These are phyloP conservation scores for Schizothorax lantsangensis DNA, from an alignment of 2,797 vertebrate species.

Conservation along the genomic window DNA sequence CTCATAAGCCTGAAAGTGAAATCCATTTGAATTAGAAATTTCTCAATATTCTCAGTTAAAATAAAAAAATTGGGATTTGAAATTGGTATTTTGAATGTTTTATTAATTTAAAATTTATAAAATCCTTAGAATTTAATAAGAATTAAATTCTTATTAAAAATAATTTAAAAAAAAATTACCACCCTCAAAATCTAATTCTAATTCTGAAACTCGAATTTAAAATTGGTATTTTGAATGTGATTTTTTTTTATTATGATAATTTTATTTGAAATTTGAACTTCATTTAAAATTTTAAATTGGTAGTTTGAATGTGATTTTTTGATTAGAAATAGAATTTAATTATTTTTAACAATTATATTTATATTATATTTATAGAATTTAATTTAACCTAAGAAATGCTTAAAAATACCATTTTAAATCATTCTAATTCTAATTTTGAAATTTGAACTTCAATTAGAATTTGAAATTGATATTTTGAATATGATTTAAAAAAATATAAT, in stretches of 20 bases:
- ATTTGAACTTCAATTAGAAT: not conserved
- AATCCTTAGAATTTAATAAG: not conserved
- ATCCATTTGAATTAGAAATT: too few relatives aligned
- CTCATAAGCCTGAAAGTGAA: not conserved
- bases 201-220: not conserved
- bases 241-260: not conserved
- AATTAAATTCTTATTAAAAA: not conserved
- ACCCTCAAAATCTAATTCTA: not conserved
- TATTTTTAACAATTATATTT: too few relatives aligned
- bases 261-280: not conserved
- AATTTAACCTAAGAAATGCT: too few relatives aligned
- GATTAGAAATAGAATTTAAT: too few relatives aligned
- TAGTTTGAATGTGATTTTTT: not conserved
- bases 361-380: too few relatives aligned
- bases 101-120: not conserved
- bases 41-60: not conserved
- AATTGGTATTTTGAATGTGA: not conserved
- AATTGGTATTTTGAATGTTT: not conserved
- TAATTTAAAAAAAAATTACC: too few relatives aligned
- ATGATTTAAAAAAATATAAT: not conserved
- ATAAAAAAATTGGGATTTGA: not conserved
- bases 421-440: too few relatives aligned
- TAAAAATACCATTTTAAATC: too few relatives aligned
- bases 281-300: not conserved
- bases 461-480: not conserved